Evolutionary conservation across 2,888 invertebrate genomes (phyloP).

Genomic region (Cataglyphis altisquamis): DNA sequence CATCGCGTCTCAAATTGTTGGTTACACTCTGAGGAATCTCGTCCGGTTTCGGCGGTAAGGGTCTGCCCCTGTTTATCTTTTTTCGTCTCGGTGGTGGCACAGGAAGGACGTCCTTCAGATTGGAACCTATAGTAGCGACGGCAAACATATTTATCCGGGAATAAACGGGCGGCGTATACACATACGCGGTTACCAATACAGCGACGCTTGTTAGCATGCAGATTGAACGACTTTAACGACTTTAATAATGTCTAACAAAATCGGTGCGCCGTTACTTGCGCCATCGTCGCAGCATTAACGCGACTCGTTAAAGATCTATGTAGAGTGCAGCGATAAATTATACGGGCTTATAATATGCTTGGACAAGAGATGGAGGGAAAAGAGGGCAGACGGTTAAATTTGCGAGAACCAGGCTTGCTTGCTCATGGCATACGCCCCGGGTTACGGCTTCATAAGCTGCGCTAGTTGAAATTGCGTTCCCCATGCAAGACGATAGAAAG

Average conservation of each 20-base stretch:
- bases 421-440: not conserved
- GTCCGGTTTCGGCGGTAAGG: slow-evolving; percentile 82
- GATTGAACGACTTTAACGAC: slow-evolving; percentile 32
- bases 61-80: slow-evolving; percentile 80
- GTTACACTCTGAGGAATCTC: slow-evolving; percentile 66
- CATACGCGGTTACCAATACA: not conserved
- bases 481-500: not conserved
- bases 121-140: slow-evolving; percentile 72
- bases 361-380: slow-evolving; percentile 23
- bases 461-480: slow-evolving; percentile 21
- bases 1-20: slow-evolving; percentile 55
- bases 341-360: slow-evolving; percentile 1
- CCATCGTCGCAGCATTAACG: slow-evolving; percentile 17
- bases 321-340: slow-evolving; percentile 32
- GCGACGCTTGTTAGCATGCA: not conserved
- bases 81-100: slow-evolving; percentile 83
- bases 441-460: slow-evolving; percentile 32
- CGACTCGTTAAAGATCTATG: slow-evolving; percentile 32
- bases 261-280: slow-evolving; percentile 13
- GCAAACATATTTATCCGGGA: slow-evolving; percentile 1
- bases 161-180: not conserved
- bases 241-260: slow-evolving; percentile 36
- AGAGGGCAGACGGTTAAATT: slow-evolving; percentile 35
- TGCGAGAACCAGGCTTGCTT: slow-evolving; percentile 1
- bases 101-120: slow-evolving; percentile 79